These are phyloP conservation scores for Pelobates cultripes DNA, from an alignment of 2,797 vertebrate species.

Conservation along the genomic window DNA sequence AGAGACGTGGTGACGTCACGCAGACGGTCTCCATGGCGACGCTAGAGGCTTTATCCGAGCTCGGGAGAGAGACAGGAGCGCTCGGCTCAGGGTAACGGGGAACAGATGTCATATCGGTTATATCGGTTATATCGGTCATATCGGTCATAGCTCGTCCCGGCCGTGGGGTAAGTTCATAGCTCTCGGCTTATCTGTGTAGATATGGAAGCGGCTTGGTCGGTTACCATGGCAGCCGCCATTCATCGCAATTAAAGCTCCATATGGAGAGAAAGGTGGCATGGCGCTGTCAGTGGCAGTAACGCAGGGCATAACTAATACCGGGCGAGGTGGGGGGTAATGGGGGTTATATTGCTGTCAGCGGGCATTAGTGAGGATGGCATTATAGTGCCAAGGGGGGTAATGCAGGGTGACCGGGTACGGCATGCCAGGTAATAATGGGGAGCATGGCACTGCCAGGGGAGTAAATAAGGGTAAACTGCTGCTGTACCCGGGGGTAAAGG, in stretches of 20 bases:
- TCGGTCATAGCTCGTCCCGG: neutral
- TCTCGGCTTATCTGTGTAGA: neutral
- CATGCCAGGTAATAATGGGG: too few relatives aligned
- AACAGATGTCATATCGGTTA: neutral
- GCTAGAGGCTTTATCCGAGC: constrained; percentile 20
- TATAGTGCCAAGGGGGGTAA: too few relatives aligned
- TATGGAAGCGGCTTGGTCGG: constrained; percentile 6
- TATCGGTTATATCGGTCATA: neutral
- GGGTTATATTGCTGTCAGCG: too few relatives aligned
- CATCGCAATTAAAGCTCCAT: neutral
- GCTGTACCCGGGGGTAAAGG: neutral
- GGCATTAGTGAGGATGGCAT: too few relatives aligned
- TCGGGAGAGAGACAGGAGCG: neutral
- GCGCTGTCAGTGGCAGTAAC: too few relatives aligned
- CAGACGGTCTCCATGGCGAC: constrained; percentile 29
- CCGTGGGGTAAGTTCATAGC: neutral
- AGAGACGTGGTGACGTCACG: constrained; percentile 2
- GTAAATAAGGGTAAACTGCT: too few relatives aligned
- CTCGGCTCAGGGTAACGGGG: neutral
- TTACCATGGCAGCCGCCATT: constrained; percentile 39
- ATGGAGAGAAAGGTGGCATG: neutral
- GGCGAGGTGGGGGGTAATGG: too few relatives aligned
- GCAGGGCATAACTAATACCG: too few relatives aligned
- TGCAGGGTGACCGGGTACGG: too few relatives aligned
- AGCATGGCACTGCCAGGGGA: too few relatives aligned